Conservation (phyloP, 2,888 invertebrate genomes). For the Nephrocerus scutellatus region DNA sequence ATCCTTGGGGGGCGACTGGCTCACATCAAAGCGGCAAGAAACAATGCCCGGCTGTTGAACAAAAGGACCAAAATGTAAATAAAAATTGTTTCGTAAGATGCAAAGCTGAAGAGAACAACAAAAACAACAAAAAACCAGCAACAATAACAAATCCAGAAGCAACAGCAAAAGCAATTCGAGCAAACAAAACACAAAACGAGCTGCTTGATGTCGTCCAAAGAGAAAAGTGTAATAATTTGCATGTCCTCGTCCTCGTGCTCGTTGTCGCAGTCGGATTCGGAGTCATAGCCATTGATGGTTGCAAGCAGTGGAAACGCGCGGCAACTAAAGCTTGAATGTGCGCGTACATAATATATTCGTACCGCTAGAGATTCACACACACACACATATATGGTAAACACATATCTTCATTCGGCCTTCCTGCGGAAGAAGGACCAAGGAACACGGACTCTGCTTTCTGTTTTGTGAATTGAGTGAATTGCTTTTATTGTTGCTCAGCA, state of each 20-base stretch:
- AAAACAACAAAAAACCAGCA: conserved; percentile 4
- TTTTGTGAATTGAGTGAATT: too few relatives aligned
- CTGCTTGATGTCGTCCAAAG: conserved; percentile 11
- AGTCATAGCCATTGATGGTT: neutral
- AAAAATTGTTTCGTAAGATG: too few relatives aligned
- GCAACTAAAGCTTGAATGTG: neutral
- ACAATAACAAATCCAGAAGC: conserved; percentile 1
- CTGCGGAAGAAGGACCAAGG: too few relatives aligned
- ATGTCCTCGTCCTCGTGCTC: conserved; percentile 9
- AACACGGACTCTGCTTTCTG: too few relatives aligned
- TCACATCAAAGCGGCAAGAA: too few relatives aligned
- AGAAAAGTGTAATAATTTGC: conserved; percentile 9
- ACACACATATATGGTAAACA: too few relatives aligned
- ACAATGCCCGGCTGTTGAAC: too few relatives aligned
- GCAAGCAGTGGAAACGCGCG: neutral
- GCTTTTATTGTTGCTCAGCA: too few relatives aligned
- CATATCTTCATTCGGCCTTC: too few relatives aligned
- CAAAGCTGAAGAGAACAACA: conserved; percentile 19
- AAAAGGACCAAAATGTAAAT: too few relatives aligned
- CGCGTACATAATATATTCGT: neutral
- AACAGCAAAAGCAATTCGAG: conserved; percentile 2
- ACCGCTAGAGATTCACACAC: too few relatives aligned
- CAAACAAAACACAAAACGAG: conserved; percentile 14
- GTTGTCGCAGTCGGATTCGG: conserved; percentile 5
- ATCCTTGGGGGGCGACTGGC: too few relatives aligned